A percentile compares a stretch with the other conserved stretches of the same genome.
Evolutionary conservation across 1,140 invertebrate species (phyloP).

Genomic region (Nephila pilipes): DNA sequence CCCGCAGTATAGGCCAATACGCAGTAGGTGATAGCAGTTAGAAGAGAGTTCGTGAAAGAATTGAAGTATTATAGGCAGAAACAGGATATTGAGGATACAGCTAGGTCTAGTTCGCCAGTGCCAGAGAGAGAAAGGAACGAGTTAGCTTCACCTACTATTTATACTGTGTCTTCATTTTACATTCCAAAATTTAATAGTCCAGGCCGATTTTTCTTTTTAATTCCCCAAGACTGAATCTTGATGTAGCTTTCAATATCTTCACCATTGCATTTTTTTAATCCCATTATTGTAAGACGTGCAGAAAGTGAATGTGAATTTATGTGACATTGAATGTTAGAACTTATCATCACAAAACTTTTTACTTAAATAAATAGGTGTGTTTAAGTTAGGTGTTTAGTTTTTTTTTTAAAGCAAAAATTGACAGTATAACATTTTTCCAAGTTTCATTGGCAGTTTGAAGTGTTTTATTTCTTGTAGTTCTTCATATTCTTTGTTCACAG

Average conservation of each 20-base stretch:
- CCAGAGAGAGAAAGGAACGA: constrained; percentile 54
- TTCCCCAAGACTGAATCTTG: constrained; percentile 68
- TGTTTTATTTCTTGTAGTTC: neutral
- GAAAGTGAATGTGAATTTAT: constrained; percentile 61
- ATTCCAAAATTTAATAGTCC: constrained; percentile 61
- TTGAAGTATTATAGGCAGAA: constrained; percentile 53
- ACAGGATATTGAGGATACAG: constrained; percentile 50
- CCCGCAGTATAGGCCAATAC: constrained; percentile 71
- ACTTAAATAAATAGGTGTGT: constrained; percentile 50
- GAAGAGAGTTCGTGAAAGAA: constrained; percentile 66
- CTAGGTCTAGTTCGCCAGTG: constrained; percentile 56
- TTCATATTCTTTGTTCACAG: neutral
- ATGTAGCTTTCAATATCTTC: constrained; percentile 25
- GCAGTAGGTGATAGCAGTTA: constrained; percentile 71
- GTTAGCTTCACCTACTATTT: constrained; percentile 66
- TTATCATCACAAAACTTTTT: constrained; percentile 34
- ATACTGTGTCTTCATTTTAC: constrained; percentile 47
- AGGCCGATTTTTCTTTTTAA: constrained; percentile 36
- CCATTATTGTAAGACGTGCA: constrained; percentile 67
- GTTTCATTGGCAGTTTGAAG: neutral
- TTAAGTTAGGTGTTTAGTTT: constrained; percentile 19
- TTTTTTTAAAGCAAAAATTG: neutral
- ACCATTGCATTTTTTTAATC: constrained; percentile 24
- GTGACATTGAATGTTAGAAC: constrained; percentile 52
- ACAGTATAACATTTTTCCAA: neutral